Evolutionary conservation across 2,113 vertebrate species (phyloP).

Genomic region (Grus americana): DNA sequence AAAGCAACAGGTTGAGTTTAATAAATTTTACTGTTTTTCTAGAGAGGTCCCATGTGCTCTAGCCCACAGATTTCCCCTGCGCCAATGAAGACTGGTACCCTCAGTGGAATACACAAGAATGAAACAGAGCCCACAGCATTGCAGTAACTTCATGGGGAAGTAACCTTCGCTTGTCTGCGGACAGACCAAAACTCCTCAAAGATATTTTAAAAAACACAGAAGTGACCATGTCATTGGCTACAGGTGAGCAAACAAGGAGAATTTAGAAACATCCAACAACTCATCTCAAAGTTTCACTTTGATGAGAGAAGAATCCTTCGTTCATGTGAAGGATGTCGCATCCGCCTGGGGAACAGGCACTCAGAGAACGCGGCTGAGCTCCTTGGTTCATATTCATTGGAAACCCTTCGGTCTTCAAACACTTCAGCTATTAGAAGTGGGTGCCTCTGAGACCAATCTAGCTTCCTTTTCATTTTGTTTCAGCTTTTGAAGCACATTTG

Average conservation of each 20-base stretch:
- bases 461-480: background rate
- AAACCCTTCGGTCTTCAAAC: slow-evolving; percentile 31
- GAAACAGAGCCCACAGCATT: fast-evolving
- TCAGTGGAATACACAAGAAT: background rate
- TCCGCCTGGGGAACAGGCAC: background rate
- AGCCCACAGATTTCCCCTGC: background rate
- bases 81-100: background rate
- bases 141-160: fast-evolving
- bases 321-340: background rate
- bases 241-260: background rate
- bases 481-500: slow-evolving; percentile 40
- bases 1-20: background rate
- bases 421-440: background rate
- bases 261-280: background rate
- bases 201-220: background rate
- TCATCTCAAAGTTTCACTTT: background rate
- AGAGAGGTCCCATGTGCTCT: background rate
- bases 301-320: background rate
- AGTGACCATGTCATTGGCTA: fast-evolving
- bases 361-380: background rate
- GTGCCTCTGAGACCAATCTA: background rate
- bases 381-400: background rate
- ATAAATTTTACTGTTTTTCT: background rate
- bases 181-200: background rate
- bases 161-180: background rate